Evolutionary conservation across 2,888 invertebrate species (phyloP).

Genomic region (Monopis laevigella): DNA sequence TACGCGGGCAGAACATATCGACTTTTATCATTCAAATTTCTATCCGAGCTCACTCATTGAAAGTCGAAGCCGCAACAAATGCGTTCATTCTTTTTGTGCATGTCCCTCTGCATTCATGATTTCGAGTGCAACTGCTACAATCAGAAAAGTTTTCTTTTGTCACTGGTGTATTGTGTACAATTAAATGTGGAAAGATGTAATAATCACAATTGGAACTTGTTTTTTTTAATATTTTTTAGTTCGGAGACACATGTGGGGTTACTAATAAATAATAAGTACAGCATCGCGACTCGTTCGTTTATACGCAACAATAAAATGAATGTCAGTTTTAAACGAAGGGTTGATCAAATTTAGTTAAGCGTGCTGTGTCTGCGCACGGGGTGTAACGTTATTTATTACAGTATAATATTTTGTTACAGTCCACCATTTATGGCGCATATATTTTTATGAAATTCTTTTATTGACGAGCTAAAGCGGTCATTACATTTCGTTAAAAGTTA

Average conservation of each 20-base stretch:
- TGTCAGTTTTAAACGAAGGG: conserved; percentile 59
- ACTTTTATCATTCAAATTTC: conserved; percentile 60
- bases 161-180: conserved; percentile 61
- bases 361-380: conserved; percentile 51
- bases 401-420: conserved; percentile 61
- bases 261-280: conserved; percentile 46
- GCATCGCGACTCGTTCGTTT: conserved; percentile 34
- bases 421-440: conserved; percentile 49
- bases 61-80: conserved; percentile 51
- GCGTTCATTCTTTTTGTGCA: conserved; percentile 29
- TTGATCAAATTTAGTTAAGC: conserved; percentile 51
- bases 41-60: conserved; percentile 33
- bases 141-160: conserved; percentile 47
- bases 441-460: conserved; percentile 47
- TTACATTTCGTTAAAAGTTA: conserved; percentile 48
- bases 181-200: conserved; percentile 63
- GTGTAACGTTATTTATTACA: conserved; percentile 63
- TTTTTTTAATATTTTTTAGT: conserved; percentile 56
- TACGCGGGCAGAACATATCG: conserved; percentile 32
- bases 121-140: conserved; percentile 56
- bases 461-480: conserved; percentile 51
- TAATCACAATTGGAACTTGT: conserved; percentile 43
- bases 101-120: conserved; percentile 29
- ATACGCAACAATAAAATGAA: conserved; percentile 51
- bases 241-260: conserved; percentile 56